These are phyloP conservation scores for Mirza zaza DNA, from an alignment of 2,113 vertebrate species.

Conservation along the genomic window DNA sequence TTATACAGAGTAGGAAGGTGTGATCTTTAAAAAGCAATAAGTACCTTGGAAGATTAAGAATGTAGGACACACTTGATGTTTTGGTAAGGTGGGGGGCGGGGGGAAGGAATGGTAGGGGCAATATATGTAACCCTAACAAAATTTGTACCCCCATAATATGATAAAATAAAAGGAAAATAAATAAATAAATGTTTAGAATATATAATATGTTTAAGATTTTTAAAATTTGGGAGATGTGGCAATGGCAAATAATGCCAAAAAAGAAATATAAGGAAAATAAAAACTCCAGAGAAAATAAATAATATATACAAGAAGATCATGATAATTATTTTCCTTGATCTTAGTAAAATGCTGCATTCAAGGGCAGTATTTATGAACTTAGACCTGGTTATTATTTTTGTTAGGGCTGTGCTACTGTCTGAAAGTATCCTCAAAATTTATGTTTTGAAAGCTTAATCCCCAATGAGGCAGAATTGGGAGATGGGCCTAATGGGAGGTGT, in stretches of 20 bases:
- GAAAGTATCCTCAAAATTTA: not conserved
- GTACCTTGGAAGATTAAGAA: not conserved
- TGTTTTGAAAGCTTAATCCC: not conserved
- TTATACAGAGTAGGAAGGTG: not conserved
- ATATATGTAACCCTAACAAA: too few species aligned
- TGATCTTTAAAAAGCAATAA: not conserved
- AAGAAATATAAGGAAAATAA: not conserved
- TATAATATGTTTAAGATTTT: not conserved
- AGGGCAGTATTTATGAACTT: not conserved
- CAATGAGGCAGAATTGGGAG: not conserved
- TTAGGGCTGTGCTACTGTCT: not conserved
- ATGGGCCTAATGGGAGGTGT: not conserved
- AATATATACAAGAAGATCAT: not conserved
- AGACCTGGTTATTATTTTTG: not conserved
- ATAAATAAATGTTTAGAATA: not conserved
- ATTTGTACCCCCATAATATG: too few species aligned
- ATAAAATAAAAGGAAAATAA: too few species aligned
- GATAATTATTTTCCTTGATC: not conserved
- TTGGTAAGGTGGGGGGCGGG: too few species aligned
- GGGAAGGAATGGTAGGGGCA: too few species aligned
- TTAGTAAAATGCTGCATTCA: not conserved
- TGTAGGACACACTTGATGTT: too few species aligned
- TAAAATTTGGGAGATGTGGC: not conserved
- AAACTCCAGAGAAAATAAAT: not conserved
- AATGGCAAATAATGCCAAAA: not conserved